Percentiles rank a stretch among this genome's conserved stretches.
Conservation (phyloP, 2,113 vertebrate species). For the Myrmecobius fasciatus region DNA sequence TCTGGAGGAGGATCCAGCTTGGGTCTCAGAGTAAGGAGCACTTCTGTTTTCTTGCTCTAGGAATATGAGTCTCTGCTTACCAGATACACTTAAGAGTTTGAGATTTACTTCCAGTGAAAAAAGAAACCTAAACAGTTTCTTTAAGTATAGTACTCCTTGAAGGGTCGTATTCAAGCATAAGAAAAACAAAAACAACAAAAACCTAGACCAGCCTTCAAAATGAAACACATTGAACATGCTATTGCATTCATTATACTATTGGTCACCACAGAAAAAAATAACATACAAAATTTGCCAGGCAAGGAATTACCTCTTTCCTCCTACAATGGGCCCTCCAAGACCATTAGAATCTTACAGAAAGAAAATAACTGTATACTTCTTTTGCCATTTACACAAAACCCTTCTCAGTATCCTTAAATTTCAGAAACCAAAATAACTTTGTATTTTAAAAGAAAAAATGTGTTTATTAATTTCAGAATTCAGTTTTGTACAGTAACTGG, state of each 20-base stretch:
- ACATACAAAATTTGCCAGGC: not conserved
- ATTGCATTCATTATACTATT: not conserved
- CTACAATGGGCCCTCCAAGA: not conserved
- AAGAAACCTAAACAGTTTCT: not conserved
- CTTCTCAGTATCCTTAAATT: slow-evolving; percentile 39
- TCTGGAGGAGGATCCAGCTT: not conserved
- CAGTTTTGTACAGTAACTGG: slow-evolving; percentile 33
- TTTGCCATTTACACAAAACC: slow-evolving; percentile 21
- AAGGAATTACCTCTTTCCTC: not conserved
- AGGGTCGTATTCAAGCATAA: not conserved
- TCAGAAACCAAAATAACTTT: not conserved
- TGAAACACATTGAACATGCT: not conserved
- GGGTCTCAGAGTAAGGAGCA: not conserved
- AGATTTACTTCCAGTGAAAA: not conserved
- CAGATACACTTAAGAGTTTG: not conserved
- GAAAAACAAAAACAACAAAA: not conserved
- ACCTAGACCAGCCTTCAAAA: not conserved
- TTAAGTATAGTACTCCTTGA: not conserved
- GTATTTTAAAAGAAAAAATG: slow-evolving; percentile 17
- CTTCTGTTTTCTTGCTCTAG: not conserved
- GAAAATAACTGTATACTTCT: not conserved
- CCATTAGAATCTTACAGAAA: not conserved
- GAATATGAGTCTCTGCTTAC: not conserved
- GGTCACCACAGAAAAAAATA: slow-evolving; percentile 26
- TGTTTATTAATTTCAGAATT: slow-evolving; percentile 7